Percentiles rank a stretch among this genome's conserved stretches.
These are phyloP conservation scores for Cephus rjabovi DNA, from an alignment of 2,888 invertebrate genomes.

Conservation along the genomic window DNA sequence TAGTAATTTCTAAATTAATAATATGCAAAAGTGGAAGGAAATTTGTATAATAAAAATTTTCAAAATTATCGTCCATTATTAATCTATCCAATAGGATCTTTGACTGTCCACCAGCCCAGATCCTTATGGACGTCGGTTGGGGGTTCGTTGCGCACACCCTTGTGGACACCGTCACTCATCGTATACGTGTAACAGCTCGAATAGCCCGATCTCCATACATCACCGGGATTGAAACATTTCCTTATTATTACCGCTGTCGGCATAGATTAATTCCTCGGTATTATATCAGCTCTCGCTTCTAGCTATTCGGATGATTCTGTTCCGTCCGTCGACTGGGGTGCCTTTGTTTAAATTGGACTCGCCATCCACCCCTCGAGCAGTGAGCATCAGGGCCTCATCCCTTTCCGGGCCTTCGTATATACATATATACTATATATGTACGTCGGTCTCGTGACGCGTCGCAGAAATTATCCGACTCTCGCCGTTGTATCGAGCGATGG, in stretches of 20 bases:
- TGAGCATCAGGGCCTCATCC: conserved; percentile 7
- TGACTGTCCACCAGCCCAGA: not conserved
- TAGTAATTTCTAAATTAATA: not conserved
- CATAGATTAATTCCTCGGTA: conserved; percentile 64
- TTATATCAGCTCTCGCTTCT: conserved; percentile 37
- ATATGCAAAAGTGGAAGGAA: not conserved
- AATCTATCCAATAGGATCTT: not conserved
- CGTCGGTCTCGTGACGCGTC: conserved; percentile 11
- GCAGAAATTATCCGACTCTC: conserved; percentile 19
- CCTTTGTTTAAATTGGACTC: conserved; percentile 51
- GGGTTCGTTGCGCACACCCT: not conserved
- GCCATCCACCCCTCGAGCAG: conserved; percentile 21
- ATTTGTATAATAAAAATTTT: not conserved
- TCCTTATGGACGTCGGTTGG: not conserved
- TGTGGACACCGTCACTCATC: not conserved
- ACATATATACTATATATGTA: conserved; percentile 4
- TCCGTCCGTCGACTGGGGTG: conserved; percentile 37
- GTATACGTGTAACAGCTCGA: conserved; percentile 17
- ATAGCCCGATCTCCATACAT: conserved; percentile 53
- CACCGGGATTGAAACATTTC: conserved; percentile 66
- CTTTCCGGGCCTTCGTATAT: not conserved
- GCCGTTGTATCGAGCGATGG: conserved; percentile 7
- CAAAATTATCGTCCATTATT: not conserved
- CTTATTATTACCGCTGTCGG: conserved; percentile 65
- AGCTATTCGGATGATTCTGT: conserved; percentile 24